Percentiles rank a stretch among this genome's conserved stretches.
phyloP scores from a whole-genome alignment of 2,888 invertebrate genomes.

The Drosophila hamatofila region DNA sequence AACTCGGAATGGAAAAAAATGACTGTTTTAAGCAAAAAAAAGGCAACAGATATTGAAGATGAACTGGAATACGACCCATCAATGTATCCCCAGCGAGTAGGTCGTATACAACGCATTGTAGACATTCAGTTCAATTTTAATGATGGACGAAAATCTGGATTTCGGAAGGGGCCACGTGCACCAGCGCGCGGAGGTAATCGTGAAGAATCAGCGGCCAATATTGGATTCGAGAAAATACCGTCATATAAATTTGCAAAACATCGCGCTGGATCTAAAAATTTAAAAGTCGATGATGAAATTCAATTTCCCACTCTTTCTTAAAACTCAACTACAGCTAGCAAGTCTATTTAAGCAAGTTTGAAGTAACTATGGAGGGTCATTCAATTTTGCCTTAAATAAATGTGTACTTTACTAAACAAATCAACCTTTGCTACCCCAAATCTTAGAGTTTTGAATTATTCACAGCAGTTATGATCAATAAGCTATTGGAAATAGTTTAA shows the following conservation, averaged over 20 bases:
- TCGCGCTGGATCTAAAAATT: conserved; percentile 86
- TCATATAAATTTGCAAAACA: conserved; percentile 63
- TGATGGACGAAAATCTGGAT: conserved; percentile 91
- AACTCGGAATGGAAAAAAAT: conserved; percentile 96
- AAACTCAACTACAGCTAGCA: conserved; percentile 50
- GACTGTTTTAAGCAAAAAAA: conserved; percentile 91
- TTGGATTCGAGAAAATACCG: conserved; percentile 77
- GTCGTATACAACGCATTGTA: conserved; percentile 93
- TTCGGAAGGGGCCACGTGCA: conserved; percentile 88
- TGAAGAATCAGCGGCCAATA: conserved; percentile 52
- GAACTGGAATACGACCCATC: conserved; percentile 90
- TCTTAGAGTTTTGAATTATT: conserved; percentile 58
- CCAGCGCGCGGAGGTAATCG: conserved; percentile 69
- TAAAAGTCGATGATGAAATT: conserved; percentile 97
- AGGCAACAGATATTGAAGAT: conserved; percentile 88
- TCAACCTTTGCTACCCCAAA: conserved; percentile 43
- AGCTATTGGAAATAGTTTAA: conserved; percentile 75
- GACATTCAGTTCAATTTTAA: conserved; percentile 96
- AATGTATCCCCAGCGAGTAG: conserved; percentile 94
- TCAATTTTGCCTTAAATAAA: conserved; percentile 46
- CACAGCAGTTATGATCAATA: conserved; percentile 48
- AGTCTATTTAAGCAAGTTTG: conserved; percentile 19
- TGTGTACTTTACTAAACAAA: conserved; percentile 39
- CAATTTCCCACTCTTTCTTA: conserved; percentile 97
- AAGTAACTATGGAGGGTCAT: conserved; percentile 35